phyloP scores from a whole-genome alignment of 2,113 vertebrate species.

The Sinocyclocheilus rhinocerous region DNA sequence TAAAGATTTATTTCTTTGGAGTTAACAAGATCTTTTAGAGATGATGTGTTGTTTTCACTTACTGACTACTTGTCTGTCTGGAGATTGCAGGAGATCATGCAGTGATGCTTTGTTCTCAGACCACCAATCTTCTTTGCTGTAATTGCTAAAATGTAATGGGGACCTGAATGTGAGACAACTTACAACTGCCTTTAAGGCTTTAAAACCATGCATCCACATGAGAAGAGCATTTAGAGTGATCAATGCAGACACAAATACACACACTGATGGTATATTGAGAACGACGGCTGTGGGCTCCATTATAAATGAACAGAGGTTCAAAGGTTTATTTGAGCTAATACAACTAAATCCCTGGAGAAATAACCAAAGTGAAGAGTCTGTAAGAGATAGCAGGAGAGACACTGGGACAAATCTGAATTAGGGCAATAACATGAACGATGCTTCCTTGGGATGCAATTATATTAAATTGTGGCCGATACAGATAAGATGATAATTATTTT shows the following conservation, averaged over 20 bases:
- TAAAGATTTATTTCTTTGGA: background rate
- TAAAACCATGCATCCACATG: background rate
- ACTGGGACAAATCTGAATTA: background rate
- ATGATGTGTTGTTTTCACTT: background rate
- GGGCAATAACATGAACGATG: background rate
- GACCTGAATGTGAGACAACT: background rate
- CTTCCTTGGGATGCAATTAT: background rate
- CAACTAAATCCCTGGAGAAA: constrained; percentile 15
- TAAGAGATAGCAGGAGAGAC: background rate
- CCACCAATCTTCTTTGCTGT: background rate
- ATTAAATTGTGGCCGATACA: background rate
- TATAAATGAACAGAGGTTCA: background rate
- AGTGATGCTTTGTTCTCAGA: background rate
- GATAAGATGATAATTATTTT: too few relatives aligned
- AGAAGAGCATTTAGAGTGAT: background rate
- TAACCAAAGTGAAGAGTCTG: background rate
- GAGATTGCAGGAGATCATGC: constrained; percentile 8
- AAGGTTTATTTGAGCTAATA: constrained; percentile 18
- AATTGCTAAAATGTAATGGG: background rate
- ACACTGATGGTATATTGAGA: background rate
- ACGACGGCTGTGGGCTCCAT: background rate
- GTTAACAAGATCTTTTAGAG: constrained; percentile 11
- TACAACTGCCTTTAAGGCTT: background rate
- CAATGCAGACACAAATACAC: constrained; percentile 2
- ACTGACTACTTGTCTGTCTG: background rate